A percentile compares a stretch with the other conserved stretches of the same genome.
These are phyloP conservation scores for Zaprionus tsacasi DNA, from an alignment of 1,140 invertebrate genomes.

Conservation along the genomic window DNA sequence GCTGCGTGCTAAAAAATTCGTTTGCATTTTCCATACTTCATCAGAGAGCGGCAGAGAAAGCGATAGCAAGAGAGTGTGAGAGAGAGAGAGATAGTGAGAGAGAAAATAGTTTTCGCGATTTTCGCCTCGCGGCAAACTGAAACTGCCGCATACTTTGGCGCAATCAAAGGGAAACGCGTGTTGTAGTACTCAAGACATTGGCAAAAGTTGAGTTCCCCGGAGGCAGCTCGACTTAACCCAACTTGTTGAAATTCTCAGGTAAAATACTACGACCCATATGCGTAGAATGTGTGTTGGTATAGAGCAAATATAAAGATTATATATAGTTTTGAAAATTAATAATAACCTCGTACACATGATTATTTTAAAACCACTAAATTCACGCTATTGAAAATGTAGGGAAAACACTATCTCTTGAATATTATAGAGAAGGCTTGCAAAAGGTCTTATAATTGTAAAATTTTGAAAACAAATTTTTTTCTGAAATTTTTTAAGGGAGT, in stretches of 20 bases:
- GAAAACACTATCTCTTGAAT: too few relatives aligned
- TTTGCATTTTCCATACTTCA: constrained; percentile 72
- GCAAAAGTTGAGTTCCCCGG: not conserved
- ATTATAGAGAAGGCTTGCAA: too few relatives aligned
- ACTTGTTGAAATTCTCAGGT: not conserved
- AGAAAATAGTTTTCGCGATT: constrained; percentile 12
- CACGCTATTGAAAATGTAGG: too few relatives aligned
- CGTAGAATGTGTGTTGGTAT: not conserved
- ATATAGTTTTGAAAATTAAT: not conserved
- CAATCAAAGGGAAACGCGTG: constrained; percentile 25
- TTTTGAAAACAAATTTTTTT: too few relatives aligned
- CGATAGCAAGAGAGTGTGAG: not conserved
- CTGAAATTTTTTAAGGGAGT: too few relatives aligned
- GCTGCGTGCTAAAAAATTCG: constrained; percentile 66
- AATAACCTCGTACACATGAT: too few relatives aligned
- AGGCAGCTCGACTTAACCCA: not conserved
- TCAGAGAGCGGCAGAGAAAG: constrained; percentile 29
- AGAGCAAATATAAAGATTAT: not conserved
- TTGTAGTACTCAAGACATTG: constrained; percentile 2
- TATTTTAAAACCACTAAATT: too few relatives aligned
- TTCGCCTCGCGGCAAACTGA: constrained; percentile 3
- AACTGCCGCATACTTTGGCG: not conserved
- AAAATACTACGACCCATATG: not conserved
- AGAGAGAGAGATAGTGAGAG: not conserved
- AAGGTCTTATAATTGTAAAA: too few relatives aligned